phyloP scores from a whole-genome alignment of 1,140 invertebrate species.

The Papilio polyxenes region DNA sequence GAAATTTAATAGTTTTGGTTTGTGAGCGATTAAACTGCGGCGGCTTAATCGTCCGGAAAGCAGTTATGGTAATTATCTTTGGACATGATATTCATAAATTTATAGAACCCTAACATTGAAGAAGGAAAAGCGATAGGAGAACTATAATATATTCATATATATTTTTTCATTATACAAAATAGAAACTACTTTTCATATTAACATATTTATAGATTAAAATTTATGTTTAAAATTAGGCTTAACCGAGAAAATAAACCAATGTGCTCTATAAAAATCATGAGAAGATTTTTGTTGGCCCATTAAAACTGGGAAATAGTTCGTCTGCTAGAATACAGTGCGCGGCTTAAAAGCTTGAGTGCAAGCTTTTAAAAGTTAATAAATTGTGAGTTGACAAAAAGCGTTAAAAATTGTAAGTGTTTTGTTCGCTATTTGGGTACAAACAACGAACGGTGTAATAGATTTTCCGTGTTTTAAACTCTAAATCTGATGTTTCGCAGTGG shows the following conservation, averaged over 20 bases:
- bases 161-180: background rate
- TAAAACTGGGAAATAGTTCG: constrained; percentile 36
- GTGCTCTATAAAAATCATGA: constrained; percentile 20
- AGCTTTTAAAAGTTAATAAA: constrained; percentile 75
- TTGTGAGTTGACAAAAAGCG: constrained; percentile 68
- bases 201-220: background rate
- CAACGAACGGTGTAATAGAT: constrained; percentile 72
- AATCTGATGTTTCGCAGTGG: constrained; percentile 64
- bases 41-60: constrained; percentile 14
- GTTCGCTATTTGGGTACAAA: constrained; percentile 67
- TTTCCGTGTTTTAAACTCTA: constrained; percentile 71
- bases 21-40: constrained; percentile 13
- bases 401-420: constrained; percentile 64
- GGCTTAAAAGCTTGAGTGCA: constrained; percentile 66
- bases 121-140: background rate
- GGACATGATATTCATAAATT: background rate
- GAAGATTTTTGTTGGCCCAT: constrained; percentile 32
- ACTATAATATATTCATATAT: background rate
- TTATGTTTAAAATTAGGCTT: constrained; percentile 7
- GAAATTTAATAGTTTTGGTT: constrained; percentile 24
- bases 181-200: background rate
- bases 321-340: constrained; percentile 45
- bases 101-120: background rate
- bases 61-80: constrained; percentile 19
- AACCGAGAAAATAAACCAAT: constrained; percentile 4